phyloP scores from a whole-genome alignment of 2,113 vertebrate species.

The Corvus hawaiiensis region DNA sequence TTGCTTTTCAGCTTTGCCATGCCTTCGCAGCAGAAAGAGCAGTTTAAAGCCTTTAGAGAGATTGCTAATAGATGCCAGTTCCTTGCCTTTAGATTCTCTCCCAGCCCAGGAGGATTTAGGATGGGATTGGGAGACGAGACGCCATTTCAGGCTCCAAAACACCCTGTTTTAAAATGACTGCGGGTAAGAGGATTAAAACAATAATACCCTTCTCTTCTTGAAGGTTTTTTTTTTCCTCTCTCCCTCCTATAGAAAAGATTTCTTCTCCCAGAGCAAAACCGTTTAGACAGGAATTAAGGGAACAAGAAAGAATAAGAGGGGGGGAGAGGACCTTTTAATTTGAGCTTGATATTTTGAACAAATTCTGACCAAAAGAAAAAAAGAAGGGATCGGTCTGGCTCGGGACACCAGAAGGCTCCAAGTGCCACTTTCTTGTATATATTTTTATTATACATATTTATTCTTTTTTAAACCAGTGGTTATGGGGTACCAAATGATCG shows the following conservation, averaged over 20 bases:
- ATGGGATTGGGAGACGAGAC: constrained; percentile 84
- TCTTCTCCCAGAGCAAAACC: constrained; percentile 95
- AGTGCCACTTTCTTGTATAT: background rate
- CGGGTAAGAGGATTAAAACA: constrained; percentile 99
- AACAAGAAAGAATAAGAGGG: constrained; percentile 81
- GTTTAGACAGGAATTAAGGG: constrained; percentile 99
- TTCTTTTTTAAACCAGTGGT: background rate
- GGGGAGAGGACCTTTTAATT: constrained; percentile 77
- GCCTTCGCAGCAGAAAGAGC: constrained; percentile 75
- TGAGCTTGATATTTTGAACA: constrained; percentile 85
- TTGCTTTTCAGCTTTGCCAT: constrained; percentile 79
- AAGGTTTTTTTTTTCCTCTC: constrained; percentile 67
- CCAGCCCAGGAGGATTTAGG: constrained; percentile 84
- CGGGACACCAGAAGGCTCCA: background rate
- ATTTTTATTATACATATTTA: constrained; percentile 25
- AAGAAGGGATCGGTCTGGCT: background rate
- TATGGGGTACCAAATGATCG: background rate
- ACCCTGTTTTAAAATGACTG: constrained; percentile 92
- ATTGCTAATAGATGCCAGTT: constrained; percentile 79
- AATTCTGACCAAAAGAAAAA: constrained; percentile 57
- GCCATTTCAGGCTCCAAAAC: constrained; percentile 92
- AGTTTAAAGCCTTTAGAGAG: constrained; percentile 74
- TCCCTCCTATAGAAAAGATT: constrained; percentile 93
- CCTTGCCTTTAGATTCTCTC: constrained; percentile 82
- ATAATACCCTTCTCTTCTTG: constrained; percentile 98